Conservation (phyloP, 2,113 vertebrate species). For the Halcyon malimbica region DNA sequence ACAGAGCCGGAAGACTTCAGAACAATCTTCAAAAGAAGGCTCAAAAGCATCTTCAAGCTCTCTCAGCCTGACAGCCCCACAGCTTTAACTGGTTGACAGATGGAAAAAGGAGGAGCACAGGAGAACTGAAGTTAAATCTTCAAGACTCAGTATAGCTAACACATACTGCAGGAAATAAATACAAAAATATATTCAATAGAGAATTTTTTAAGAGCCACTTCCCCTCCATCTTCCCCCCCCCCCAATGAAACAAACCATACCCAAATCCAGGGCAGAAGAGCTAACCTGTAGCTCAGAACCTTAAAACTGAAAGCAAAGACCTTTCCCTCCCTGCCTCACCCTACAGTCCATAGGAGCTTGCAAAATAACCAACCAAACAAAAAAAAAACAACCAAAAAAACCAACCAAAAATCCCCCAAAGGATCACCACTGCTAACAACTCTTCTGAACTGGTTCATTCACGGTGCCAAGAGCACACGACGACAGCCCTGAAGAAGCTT, state of each 20-base stretch:
- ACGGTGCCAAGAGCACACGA: not conserved
- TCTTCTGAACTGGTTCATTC: not conserved
- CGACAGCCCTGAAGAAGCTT: not conserved
- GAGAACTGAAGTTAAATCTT: not conserved
- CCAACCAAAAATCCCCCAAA: not conserved
- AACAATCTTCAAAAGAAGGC: conserved; percentile 8
- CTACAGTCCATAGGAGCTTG: not conserved
- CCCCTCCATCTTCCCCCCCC: fast-evolving
- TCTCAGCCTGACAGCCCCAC: not conserved
- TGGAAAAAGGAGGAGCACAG: not conserved
- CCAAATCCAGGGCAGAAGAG: not conserved
- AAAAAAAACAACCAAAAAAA: no score
- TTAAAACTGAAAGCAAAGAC: not conserved
- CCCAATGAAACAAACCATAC: not conserved
- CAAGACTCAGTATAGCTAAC: not conserved
- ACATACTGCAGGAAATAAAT: not conserved
- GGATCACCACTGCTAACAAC: not conserved
- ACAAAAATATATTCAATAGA: not conserved
- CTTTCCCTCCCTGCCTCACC: not conserved
- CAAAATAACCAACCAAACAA: not conserved
- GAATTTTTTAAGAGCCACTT: not conserved
- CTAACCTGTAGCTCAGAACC: not conserved
- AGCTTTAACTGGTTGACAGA: not conserved
- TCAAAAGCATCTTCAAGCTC: not conserved
- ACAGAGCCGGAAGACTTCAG: not conserved